Conservation (phyloP, 2,113 vertebrate genomes). For the Varanus komodoensis region DNA sequence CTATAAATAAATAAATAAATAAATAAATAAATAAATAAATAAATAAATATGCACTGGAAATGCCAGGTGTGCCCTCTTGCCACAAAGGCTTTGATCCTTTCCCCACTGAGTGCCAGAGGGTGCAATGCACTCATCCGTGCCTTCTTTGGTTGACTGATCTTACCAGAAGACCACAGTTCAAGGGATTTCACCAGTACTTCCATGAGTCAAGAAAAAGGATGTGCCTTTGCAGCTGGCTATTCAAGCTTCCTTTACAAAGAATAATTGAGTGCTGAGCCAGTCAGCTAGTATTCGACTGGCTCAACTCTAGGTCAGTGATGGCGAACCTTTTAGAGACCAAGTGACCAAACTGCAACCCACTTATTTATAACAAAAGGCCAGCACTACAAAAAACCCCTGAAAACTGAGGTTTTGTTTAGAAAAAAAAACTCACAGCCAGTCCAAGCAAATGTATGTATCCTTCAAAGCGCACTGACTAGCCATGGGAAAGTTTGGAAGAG, state of each 20-base stretch:
- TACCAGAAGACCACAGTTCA: not conserved
- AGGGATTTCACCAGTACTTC: not conserved
- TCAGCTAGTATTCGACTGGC: not conserved
- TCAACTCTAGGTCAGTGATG: no score
- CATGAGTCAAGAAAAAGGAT: not conserved
- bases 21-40: no score
- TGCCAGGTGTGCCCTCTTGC: not conserved
- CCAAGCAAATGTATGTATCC: no score
- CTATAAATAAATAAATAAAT: no score
- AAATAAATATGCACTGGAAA: not conserved
- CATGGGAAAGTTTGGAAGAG: no score
- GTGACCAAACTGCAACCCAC: no score
- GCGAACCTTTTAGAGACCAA: no score
- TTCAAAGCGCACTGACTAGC: no score
- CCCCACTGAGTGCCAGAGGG: not conserved
- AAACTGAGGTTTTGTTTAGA: no score
- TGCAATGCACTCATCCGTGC: not conserved
- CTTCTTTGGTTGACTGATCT: not conserved
- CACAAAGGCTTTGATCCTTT: not conserved
- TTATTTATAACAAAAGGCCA: no score
- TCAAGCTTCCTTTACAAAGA: not conserved
- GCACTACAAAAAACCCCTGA: no score
- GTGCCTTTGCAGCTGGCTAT: not conserved
- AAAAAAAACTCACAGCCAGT: no score
- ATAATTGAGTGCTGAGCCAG: not conserved